These are phyloP conservation scores for Pelosia muscerda DNA, from an alignment of 2,888 invertebrate species.

Conservation along the genomic window DNA sequence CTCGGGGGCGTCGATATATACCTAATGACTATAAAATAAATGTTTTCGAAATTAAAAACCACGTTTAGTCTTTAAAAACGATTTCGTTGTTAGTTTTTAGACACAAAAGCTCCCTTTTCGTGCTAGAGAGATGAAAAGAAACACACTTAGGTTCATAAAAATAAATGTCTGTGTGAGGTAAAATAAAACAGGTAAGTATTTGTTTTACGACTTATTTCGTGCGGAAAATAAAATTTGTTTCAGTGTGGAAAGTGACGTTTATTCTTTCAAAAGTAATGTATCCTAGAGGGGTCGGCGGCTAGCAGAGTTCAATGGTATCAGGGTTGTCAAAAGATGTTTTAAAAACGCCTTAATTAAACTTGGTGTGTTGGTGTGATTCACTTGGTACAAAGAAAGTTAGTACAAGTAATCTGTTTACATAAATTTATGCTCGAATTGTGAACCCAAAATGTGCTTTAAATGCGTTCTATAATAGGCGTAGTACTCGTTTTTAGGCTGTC, in stretches of 20 bases:
- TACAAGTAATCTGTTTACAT: too few relatives aligned
- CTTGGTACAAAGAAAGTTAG: too few relatives aligned
- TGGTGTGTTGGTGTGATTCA: too few relatives aligned
- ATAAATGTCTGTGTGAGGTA: constrained; percentile 14
- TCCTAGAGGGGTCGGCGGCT: not conserved
- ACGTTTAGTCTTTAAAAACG: not conserved
- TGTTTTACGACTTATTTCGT: constrained; percentile 40
- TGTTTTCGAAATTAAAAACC: not conserved
- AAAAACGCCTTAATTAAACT: too few relatives aligned
- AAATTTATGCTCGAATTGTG: too few relatives aligned
- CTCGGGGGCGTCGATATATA: too few relatives aligned
- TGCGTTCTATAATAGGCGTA: too few relatives aligned
- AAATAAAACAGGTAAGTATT: constrained; percentile 33
- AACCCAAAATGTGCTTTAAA: too few relatives aligned
- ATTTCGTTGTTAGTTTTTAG: not conserved
- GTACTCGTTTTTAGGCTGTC: too few relatives aligned
- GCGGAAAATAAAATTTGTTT: constrained; percentile 42
- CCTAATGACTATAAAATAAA: too few relatives aligned
- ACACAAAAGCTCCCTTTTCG: not conserved
- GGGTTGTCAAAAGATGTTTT: not conserved
- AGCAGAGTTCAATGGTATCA: not conserved
- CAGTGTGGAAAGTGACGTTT: constrained; percentile 28
- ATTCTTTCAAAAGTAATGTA: constrained; percentile 34
- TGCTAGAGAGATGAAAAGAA: not conserved
- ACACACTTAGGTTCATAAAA: constrained; percentile 10